These are phyloP conservation scores for Buphagus erythrorhynchus DNA, from an alignment of 2,797 vertebrate genomes.

Conservation along the genomic window DNA sequence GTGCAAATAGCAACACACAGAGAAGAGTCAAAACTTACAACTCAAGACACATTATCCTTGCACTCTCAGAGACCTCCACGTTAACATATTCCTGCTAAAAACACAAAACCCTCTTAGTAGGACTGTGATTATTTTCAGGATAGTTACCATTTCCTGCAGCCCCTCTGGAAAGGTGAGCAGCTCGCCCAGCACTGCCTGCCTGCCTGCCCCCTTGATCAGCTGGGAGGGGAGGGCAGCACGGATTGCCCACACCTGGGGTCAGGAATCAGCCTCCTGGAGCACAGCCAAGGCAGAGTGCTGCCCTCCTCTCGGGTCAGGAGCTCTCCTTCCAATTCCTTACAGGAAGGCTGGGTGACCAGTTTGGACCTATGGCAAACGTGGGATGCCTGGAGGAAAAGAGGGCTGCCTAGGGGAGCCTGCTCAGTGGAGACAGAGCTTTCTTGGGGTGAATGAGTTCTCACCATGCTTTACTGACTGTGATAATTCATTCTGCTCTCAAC, in stretches of 20 bases:
- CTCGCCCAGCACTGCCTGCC: background rate
- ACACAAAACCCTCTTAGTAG: background rate
- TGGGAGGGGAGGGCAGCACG: background rate
- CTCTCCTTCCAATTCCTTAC: accelerated
- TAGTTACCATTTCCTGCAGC: background rate
- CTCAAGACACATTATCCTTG: background rate
- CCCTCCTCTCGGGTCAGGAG: accelerated
- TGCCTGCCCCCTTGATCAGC: background rate
- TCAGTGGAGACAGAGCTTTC: background rate
- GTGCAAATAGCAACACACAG: background rate
- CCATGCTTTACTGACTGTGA: background rate
- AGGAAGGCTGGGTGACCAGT: background rate
- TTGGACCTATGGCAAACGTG: accelerated
- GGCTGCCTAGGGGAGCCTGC: background rate
- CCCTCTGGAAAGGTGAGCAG: accelerated
- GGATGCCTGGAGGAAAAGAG: background rate
- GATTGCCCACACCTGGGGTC: background rate
- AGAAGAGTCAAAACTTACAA: background rate
- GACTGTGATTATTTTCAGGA: background rate
- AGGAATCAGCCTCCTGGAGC: background rate
- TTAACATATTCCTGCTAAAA: background rate
- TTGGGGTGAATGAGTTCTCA: background rate
- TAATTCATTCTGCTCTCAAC: background rate
- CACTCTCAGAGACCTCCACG: accelerated
- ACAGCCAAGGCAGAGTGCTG: background rate